phyloP scores from a whole-genome alignment of 1,140 invertebrate species.

The Solenopsis fugax region DNA sequence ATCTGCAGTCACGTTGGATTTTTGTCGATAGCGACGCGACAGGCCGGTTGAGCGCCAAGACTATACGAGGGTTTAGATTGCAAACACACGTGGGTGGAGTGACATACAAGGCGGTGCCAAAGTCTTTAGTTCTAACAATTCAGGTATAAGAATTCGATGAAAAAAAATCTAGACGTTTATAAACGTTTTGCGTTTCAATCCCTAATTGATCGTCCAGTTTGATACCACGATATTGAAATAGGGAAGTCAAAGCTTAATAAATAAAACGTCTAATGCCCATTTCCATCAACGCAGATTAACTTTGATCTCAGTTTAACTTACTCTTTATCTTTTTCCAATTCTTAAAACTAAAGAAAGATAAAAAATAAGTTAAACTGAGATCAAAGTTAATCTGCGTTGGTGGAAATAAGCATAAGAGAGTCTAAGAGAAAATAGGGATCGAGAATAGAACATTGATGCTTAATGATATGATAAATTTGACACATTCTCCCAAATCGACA shows the following conservation, averaged over 20 bases:
- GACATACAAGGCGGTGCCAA: slow-evolving; percentile 15
- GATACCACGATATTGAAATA: not conserved
- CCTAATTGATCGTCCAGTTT: not conserved
- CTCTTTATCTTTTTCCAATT: too few species aligned
- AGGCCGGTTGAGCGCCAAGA: slow-evolving; percentile 10
- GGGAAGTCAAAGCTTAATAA: not conserved
- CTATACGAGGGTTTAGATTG: slow-evolving; percentile 47
- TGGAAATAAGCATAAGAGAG: too few species aligned
- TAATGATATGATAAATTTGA: not conserved
- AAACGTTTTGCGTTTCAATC: not conserved
- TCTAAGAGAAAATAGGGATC: not conserved
- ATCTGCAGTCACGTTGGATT: slow-evolving; percentile 49
- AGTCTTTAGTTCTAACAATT: not conserved
- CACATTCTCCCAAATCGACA: not conserved
- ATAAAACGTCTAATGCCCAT: not conserved
- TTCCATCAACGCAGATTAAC: too few species aligned
- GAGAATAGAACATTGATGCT: not conserved
- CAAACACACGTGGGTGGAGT: slow-evolving; percentile 50
- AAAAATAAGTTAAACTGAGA: too few species aligned
- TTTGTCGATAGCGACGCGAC: slow-evolving; percentile 53
- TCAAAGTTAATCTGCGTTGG: too few species aligned
- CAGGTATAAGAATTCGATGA: not conserved
- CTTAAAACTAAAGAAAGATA: too few species aligned
- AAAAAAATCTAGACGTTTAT: not conserved
- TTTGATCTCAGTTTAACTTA: too few species aligned